These are phyloP conservation scores for Drosophila yooni DNA, from an alignment of 2,888 invertebrate species.

Conservation along the genomic window DNA sequence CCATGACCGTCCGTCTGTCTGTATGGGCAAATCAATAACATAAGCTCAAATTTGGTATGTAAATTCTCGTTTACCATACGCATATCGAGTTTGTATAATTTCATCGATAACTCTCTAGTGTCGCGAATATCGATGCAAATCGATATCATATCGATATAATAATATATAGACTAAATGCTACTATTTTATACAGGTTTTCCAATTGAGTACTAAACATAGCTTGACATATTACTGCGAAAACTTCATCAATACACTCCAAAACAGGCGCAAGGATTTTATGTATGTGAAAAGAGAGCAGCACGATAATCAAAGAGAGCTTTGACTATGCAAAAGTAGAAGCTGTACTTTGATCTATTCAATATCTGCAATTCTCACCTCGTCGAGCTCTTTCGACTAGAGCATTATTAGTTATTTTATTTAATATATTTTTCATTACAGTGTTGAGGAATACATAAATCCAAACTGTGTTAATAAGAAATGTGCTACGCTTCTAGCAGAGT, in stretches of 20 bases:
- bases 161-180: neutral
- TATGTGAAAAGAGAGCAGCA: neutral
- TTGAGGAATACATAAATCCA: constrained; percentile 55
- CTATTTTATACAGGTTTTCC: neutral
- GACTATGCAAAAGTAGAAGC: neutral
- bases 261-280: no score
- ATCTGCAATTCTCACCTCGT: neutral
- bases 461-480: constrained; percentile 75
- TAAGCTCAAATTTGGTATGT: neutral
- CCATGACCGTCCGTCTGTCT: neutral
- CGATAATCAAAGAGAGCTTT: neutral
- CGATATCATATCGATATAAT: neutral
- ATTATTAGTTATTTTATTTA: neutral
- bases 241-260: neutral
- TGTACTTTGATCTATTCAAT: neutral
- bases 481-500: constrained; percentile 86
- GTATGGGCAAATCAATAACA: neutral
- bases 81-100: neutral
- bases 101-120: no score
- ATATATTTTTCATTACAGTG: constrained; percentile 8
- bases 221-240: neutral
- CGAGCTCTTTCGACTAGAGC: neutral
- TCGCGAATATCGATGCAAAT: neutral
- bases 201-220: neutral
- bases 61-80: neutral